phyloP scores from a whole-genome alignment of 1,140 invertebrate species.

The Polypedilum vanderplanki region DNA sequence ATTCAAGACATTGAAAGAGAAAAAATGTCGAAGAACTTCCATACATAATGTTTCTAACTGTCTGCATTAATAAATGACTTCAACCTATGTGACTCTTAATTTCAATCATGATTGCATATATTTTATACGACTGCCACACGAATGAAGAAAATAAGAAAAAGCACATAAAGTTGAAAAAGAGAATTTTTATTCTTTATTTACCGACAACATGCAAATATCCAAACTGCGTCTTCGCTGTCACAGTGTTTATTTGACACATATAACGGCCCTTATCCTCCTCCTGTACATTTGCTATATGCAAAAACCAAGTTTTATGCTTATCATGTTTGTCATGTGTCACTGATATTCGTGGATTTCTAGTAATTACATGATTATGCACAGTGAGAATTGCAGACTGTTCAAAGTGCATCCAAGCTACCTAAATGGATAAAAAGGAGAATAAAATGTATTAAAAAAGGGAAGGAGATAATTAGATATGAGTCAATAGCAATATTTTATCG shows the following conservation, averaged over 20 bases:
- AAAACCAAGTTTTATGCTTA: conserved; percentile 79
- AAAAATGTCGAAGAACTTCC: too few species aligned
- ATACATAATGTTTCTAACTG: too few species aligned
- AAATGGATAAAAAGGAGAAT: conserved; percentile 35
- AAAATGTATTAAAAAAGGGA: conserved; percentile 29
- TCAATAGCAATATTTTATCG: neutral
- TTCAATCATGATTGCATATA: too few species aligned
- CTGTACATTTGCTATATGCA: conserved; percentile 84
- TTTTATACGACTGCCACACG: neutral
- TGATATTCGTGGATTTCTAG: conserved; percentile 82
- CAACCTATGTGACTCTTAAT: too few species aligned
- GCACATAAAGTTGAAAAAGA: conserved; percentile 31
- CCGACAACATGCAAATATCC: conserved; percentile 90
- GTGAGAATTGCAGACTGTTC: conserved; percentile 89
- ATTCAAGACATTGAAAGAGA: too few species aligned
- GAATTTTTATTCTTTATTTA: conserved; percentile 49
- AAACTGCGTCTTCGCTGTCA: conserved; percentile 84
- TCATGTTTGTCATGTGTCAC: conserved; percentile 67
- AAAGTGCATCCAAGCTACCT: conserved; percentile 94
- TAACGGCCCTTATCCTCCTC: conserved; percentile 86
- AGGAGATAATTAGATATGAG: neutral
- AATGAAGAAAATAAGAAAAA: conserved; percentile 30
- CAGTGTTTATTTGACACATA: conserved; percentile 95
- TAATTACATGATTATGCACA: conserved; percentile 87
- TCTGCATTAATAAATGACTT: too few species aligned